Percentiles rank a stretch among this genome's conserved stretches.
Evolutionary conservation across 2,797 vertebrate genomes (phyloP).

Genomic region (Propithecus perrieri): DNA sequence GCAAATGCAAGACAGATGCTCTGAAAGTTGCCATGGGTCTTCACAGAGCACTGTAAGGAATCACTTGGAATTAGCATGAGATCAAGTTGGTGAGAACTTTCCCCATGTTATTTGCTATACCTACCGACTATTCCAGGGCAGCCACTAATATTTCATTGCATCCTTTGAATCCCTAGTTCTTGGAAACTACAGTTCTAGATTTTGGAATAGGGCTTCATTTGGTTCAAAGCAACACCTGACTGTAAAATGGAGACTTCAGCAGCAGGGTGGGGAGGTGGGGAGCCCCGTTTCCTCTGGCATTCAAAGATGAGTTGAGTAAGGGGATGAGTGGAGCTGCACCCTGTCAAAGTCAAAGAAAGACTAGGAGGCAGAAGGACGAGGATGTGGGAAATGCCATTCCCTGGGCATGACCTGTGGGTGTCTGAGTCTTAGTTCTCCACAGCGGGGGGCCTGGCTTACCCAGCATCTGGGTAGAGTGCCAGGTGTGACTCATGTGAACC

Average conservation of each 20-base stretch:
- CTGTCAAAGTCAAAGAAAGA: background rate
- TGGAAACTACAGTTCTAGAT: background rate
- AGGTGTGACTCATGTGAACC: background rate
- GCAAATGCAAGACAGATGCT: constrained; percentile 80
- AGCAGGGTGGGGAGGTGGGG: background rate
- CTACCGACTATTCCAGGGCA: background rate
- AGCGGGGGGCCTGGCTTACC: background rate
- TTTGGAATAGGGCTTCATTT: background rate
- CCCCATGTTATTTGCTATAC: background rate
- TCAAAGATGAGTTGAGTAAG: background rate
- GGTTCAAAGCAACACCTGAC: background rate
- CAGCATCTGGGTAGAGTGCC: background rate
- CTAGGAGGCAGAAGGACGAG: background rate
- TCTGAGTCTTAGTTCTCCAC: background rate
- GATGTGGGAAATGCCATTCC: background rate
- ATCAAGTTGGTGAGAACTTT: constrained; percentile 59
- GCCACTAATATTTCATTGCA: background rate
- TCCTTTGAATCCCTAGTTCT: background rate
- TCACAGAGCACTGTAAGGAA: constrained; percentile 42
- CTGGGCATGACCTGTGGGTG: background rate
- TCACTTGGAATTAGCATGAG: constrained; percentile 59
- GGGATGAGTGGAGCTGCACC: background rate
- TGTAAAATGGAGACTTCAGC: background rate
- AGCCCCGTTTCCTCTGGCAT: background rate
- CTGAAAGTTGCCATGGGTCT: constrained; percentile 62